These are phyloP conservation scores for Zaprionus vittiger DNA, from an alignment of 1,140 invertebrate species.

Conservation along the genomic window DNA sequence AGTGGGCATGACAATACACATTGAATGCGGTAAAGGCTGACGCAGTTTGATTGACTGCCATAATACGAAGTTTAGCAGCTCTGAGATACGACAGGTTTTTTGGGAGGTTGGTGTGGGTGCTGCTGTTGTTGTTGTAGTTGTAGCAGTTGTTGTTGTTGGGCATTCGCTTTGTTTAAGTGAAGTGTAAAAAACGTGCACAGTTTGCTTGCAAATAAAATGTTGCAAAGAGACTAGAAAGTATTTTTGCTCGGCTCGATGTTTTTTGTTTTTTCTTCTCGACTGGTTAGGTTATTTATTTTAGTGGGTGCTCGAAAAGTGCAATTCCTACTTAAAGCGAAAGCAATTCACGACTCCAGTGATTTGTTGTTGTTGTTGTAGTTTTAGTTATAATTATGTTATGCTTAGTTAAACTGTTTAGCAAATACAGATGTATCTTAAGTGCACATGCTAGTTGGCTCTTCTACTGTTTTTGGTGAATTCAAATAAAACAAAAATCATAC, in stretches of 20 bases:
- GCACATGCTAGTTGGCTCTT: constrained; percentile 72
- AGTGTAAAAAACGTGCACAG: constrained; percentile 10
- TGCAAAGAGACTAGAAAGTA: constrained; percentile 42
- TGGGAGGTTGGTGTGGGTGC: constrained; percentile 20
- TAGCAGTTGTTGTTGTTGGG: constrained; percentile 30
- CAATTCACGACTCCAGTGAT: constrained; percentile 34
- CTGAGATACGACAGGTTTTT: constrained; percentile 2
- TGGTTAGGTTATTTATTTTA: constrained; percentile 19
- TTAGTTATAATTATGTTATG: constrained; percentile 4
- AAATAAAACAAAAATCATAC: not conserved
- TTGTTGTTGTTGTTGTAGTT: constrained; percentile 26
- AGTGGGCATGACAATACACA: constrained; percentile 56
- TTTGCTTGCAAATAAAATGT: constrained; percentile 38
- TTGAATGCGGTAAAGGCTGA: constrained; percentile 39
- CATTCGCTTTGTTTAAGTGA: constrained; percentile 7
- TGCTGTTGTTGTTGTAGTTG: constrained; percentile 37
- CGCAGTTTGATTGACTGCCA: constrained; percentile 75
- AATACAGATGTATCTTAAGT: constrained; percentile 39
- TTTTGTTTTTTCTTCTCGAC: constrained; percentile 6
- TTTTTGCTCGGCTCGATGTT: constrained; percentile 37
- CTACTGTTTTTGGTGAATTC: constrained; percentile 40
- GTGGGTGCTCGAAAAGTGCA: constrained; percentile 43
- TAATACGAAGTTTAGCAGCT: constrained; percentile 68
- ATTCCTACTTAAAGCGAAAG: constrained; percentile 56
- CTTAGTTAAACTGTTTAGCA: constrained; percentile 15